Percentiles rank a stretch among this genome's conserved stretches.
phyloP scores from a whole-genome alignment of 2,113 vertebrate genomes.

The Hippocampus comes region DNA sequence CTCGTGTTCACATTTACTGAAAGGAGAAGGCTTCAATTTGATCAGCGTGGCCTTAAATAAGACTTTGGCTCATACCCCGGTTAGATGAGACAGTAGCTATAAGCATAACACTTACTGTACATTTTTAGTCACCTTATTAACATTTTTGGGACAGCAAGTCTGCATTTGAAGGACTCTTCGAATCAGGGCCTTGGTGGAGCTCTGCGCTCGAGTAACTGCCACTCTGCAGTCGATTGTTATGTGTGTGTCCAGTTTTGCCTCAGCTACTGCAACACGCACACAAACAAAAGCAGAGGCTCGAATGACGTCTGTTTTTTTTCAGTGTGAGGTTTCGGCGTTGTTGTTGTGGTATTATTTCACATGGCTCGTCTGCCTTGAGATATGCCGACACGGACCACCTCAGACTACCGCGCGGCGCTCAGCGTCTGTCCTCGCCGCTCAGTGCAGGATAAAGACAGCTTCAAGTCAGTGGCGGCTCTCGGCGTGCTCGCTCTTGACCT shows the following conservation, averaged over 20 bases:
- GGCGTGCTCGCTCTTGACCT: constrained; percentile 57
- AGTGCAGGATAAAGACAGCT: constrained; percentile 59
- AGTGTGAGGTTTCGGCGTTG: constrained; percentile 43
- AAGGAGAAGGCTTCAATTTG: neutral
- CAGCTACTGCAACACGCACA: constrained; percentile 47
- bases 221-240: neutral
- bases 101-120: neutral
- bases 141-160: neutral
- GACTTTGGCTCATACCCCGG: neutral
- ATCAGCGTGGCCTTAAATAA: neutral
- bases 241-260: constrained; percentile 36
- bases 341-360: constrained; percentile 29
- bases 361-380: constrained; percentile 25
- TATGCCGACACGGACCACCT: neutral
- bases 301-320: constrained; percentile 23
- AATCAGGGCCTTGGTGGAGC: no score
- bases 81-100: neutral
- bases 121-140: no score
- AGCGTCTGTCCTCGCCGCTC: neutral
- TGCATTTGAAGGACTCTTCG: neutral
- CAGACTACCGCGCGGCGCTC: neutral
- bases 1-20: neutral
- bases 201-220: neutral
- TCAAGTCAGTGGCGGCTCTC: constrained; percentile 63
- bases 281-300: constrained; percentile 34